Percentiles rank a stretch among this genome's conserved stretches.
Conservation (phyloP, 1,140 invertebrate species). For the Xylocopa sonorina region DNA sequence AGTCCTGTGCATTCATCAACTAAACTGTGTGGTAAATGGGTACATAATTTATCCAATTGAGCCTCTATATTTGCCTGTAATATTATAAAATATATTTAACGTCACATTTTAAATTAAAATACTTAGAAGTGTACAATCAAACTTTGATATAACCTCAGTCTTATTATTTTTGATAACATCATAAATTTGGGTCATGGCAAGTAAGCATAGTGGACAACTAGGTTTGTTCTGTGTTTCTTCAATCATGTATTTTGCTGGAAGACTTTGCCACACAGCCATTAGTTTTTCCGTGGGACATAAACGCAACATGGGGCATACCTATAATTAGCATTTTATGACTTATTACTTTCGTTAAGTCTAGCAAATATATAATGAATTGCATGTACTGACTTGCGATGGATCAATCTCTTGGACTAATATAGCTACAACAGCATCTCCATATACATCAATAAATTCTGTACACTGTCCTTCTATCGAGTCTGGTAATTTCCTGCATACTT, state of each 20-base stretch:
- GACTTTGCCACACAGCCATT: slow-evolving; percentile 74
- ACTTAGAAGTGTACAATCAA: background rate
- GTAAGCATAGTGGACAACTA: slow-evolving; percentile 90
- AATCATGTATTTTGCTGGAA: slow-evolving; percentile 81
- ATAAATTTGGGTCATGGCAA: slow-evolving; percentile 89
- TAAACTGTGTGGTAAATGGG: slow-evolving; percentile 85
- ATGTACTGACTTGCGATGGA: slow-evolving; percentile 85
- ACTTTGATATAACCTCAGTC: slow-evolving; percentile 84
- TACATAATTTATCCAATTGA: slow-evolving; percentile 89
- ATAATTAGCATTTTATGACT: slow-evolving; percentile 43
- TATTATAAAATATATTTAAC: slow-evolving; percentile 31
- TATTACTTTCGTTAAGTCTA: background rate
- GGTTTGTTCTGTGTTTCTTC: slow-evolving; percentile 83
- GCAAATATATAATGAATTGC: slow-evolving; percentile 7
- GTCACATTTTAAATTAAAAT: slow-evolving; percentile 10
- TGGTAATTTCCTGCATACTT: slow-evolving; percentile 87
- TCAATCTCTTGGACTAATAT: slow-evolving; percentile 91
- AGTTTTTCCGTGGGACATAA: slow-evolving; percentile 82
- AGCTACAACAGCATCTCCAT: slow-evolving; percentile 89
- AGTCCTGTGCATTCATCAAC: slow-evolving; percentile 88
- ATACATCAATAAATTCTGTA: slow-evolving; percentile 88
- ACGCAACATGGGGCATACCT: slow-evolving; percentile 85
- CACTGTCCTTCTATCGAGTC: slow-evolving; percentile 86
- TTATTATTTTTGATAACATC: slow-evolving; percentile 86
- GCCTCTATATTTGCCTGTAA: slow-evolving; percentile 86